Conservation (phyloP, 2,888 invertebrate species). For the Drosophila fulvimacula region DNA sequence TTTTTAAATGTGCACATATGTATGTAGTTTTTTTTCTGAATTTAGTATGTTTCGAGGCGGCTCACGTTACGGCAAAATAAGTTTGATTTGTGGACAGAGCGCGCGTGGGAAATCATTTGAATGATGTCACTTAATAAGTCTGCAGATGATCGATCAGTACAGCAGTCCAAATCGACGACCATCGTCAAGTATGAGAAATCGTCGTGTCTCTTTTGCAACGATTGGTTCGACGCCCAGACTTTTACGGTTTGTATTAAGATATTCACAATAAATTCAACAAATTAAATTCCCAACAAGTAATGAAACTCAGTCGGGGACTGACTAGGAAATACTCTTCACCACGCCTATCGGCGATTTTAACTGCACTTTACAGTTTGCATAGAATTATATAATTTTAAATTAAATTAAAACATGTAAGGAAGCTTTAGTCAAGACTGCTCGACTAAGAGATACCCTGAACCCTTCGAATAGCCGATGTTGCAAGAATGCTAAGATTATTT, state of each 20-base stretch:
- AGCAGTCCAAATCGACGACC: conserved; percentile 70
- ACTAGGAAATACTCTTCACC: too few species aligned
- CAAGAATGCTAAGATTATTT: too few species aligned
- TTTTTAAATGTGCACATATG: neutral
- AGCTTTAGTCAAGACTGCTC: too few species aligned
- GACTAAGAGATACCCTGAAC: too few species aligned
- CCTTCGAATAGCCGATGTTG: too few species aligned
- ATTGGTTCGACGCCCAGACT: conserved; percentile 88
- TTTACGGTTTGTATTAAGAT: conserved; percentile 86
- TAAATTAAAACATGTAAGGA: too few species aligned
- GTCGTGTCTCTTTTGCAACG: conserved; percentile 89
- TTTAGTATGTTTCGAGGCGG: conserved; percentile 68
- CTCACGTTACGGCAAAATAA: conserved; percentile 43
- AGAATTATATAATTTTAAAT: too few species aligned
- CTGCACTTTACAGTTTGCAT: too few species aligned
- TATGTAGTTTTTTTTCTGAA: conserved; percentile 38
- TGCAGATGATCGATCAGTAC: neutral
- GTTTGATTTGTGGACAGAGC: conserved; percentile 1
- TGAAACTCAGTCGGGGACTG: too few species aligned
- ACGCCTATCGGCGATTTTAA: too few species aligned
- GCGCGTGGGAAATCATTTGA: neutral
- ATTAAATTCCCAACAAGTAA: too few species aligned
- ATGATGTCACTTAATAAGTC: conserved; percentile 52
- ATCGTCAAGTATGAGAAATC: conserved; percentile 85
- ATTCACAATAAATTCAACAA: neutral